phyloP scores from a whole-genome alignment of 2,113 vertebrate genomes.

The Sinocyclocheilus rhinocerous region DNA sequence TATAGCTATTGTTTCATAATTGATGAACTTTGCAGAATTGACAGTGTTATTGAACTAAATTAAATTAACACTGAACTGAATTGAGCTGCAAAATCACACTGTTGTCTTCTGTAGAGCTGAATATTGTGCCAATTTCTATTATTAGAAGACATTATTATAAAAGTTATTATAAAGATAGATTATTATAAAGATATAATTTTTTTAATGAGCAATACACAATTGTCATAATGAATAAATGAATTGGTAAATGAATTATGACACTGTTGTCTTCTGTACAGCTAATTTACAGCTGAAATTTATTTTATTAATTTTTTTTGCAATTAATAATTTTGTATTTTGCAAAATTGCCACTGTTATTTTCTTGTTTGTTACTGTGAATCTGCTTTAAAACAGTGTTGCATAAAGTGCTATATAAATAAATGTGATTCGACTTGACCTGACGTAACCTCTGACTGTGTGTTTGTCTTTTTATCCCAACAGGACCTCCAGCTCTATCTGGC shows the following conservation, averaged over 20 bases:
- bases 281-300: background rate
- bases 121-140: too few species aligned
- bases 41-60: background rate
- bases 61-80: background rate
- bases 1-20: too few species aligned
- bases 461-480: slow-evolving; percentile 65
- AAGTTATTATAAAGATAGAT: too few species aligned
- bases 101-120: too few species aligned
- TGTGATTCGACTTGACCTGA: background rate
- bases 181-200: too few species aligned
- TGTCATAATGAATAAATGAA: too few species aligned
- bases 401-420: background rate
- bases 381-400: background rate
- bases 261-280: background rate
- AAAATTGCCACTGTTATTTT: background rate
- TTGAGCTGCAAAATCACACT: background rate
- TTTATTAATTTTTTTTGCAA: too few species aligned
- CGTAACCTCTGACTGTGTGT: too few species aligned
- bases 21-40: background rate
- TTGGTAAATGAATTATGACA: background rate
- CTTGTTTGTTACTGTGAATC: background rate
- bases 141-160: too few species aligned
- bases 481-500: slow-evolving; percentile 96
- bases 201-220: too few species aligned
- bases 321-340: too few species aligned